Evolutionary conservation across 2,797 vertebrate species (phyloP), one percentile per base, ranked within the genome.

Genomic region (Perdix hodgsoniae): DNA sequence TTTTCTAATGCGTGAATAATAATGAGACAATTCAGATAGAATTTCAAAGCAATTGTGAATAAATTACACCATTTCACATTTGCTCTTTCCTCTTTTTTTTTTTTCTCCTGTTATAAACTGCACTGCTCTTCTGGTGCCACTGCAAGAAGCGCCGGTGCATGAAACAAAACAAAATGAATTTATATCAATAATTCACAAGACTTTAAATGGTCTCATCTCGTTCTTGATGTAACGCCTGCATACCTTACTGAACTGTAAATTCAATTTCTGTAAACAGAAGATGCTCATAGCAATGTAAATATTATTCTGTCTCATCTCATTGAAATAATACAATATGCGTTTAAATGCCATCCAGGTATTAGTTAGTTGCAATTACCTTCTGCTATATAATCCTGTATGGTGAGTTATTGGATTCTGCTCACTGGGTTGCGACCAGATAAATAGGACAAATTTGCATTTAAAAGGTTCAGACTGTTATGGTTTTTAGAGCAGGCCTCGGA

Each of bases 291-390:
- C 91, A 95, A 94, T 97, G 97, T 97, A 97, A 97, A 97, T 97
- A 97, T 89, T 96, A 97, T 95, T 92, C 91, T 93, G 83, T 95
- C 92, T 88, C 86, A 95, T 95, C 91, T 97, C 93, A 95, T 76
- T 93, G 96, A 95, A 97, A 96, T 95, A 97, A 94, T 91, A 94
- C 83, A 83, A 80, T 93, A 94, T 86, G 47, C 94, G 74, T 91
- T 96, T 92, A 95, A 96, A 97, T 93, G 95, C 93, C 92, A 95
- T 88, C 74, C 94, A 94, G 90, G 86, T 69, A 84, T 97, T 96
- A 97, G 91, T 96, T 96, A 95, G 95, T 97, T 97, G 77, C 93
- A 96, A 95, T 95, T 97, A 95, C 95, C 77, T 98, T 95, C 92
- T 93, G 79, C 88, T 94, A 72, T 95, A 94, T 97, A 97, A 97